These are phyloP conservation scores for Colistium nudipinnis DNA, from an alignment of 2,113 vertebrate genomes.

Conservation along the genomic window DNA sequence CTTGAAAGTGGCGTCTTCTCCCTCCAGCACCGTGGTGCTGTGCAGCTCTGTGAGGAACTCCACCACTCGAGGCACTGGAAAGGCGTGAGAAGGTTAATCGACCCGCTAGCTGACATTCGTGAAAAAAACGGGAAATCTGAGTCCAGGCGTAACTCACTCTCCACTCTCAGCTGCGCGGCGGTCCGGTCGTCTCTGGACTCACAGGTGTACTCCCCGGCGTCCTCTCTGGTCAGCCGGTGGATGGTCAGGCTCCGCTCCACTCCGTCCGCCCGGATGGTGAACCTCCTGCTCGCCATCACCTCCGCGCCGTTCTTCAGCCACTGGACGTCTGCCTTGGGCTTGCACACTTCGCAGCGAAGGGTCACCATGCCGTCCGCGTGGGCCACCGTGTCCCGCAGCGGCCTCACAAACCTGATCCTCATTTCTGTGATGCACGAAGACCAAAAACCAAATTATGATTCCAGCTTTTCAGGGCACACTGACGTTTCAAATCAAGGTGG, in stretches of 20 bases:
- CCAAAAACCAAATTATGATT: neutral
- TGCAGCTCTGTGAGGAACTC: conserved; percentile 91
- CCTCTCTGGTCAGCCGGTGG: conserved; percentile 77
- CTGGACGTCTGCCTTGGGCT: conserved; percentile 85
- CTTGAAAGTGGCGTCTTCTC: conserved; percentile 91
- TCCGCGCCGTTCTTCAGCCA: conserved; percentile 85
- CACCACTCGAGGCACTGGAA: conserved; percentile 87
- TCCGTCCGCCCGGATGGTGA: conserved; percentile 80
- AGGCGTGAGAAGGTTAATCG: neutral
- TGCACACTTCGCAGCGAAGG: conserved; percentile 86
- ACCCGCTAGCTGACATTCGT: accelerated
- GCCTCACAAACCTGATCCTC: conserved; percentile 83
- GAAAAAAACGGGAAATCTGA: neutral
- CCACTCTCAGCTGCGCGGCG: conserved; percentile 79
- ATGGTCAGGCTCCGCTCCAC: conserved; percentile 89
- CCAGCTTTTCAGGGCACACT: neutral
- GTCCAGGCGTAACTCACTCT: conserved; percentile 76
- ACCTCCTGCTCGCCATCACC: conserved; percentile 75
- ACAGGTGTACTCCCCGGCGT: conserved; percentile 87
- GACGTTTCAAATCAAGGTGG: neutral
- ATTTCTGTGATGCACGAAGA: conserved; percentile 79
- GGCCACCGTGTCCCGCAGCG: conserved; percentile 79
- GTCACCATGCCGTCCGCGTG: conserved; percentile 84
- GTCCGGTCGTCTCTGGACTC: conserved; percentile 85
- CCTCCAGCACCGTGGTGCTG: conserved; percentile 89